Conservation (phyloP, 1,140 invertebrate species). For the Scaptomyza graminum region DNA sequence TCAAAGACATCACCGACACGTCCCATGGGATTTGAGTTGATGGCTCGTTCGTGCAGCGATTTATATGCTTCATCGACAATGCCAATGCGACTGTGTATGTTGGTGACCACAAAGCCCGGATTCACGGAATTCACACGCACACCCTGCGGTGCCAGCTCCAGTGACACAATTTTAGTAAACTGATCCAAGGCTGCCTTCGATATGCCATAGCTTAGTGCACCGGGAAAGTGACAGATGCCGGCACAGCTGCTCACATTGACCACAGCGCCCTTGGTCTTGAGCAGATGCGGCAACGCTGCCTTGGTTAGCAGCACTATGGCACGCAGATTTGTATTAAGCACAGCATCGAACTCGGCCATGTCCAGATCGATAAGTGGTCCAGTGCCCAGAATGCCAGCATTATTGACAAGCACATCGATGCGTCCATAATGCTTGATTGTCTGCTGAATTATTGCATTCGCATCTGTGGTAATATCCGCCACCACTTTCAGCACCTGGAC, state of each 20-base stretch:
- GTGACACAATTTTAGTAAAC: slow-evolving; percentile 91
- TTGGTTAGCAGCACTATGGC: slow-evolving; percentile 93
- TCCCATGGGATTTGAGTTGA: slow-evolving; percentile 92
- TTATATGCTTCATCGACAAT: slow-evolving; percentile 89
- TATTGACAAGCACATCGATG: slow-evolving; percentile 93
- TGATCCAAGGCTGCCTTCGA: slow-evolving; percentile 96
- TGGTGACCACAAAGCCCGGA: slow-evolving; percentile 92
- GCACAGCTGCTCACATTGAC: slow-evolving; percentile 96
- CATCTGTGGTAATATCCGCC: slow-evolving; percentile 90
- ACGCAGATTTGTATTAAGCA: slow-evolving; percentile 94
- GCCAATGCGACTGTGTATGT: slow-evolving; percentile 91
- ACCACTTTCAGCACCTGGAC: slow-evolving; percentile 48
- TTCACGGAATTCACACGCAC: slow-evolving; percentile 95
- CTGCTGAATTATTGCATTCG: slow-evolving; percentile 89
- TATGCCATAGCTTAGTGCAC: slow-evolving; percentile 92
- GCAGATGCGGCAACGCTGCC: slow-evolving; percentile 92
- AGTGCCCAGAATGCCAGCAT: slow-evolving; percentile 90
- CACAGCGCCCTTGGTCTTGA: slow-evolving; percentile 92
- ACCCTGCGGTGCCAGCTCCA: slow-evolving; percentile 91
- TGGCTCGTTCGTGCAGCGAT: slow-evolving; percentile 89
- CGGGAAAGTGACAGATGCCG: slow-evolving; percentile 91
- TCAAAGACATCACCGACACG: slow-evolving; percentile 90
- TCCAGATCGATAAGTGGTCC: slow-evolving; percentile 90
- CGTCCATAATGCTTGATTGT: slow-evolving; percentile 89
- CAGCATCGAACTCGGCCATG: slow-evolving; percentile 91